Base-by-base conservation (phyloP, 2,113 vertebrate species). In the Loxodonta africana region DNA sequence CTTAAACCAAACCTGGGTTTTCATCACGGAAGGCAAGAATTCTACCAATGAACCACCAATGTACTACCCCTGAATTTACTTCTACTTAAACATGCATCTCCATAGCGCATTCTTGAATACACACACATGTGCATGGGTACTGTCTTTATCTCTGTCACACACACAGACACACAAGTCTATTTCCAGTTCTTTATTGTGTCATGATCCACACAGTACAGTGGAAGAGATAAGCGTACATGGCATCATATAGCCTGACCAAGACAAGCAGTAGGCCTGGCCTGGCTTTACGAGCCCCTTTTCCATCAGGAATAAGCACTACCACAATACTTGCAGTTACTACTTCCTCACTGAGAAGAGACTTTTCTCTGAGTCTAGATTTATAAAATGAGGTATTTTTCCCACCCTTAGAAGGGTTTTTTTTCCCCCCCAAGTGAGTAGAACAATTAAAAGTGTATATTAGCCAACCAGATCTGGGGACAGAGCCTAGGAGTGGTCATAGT, bases 221-320 rank as follows among this genome's bases (percentile, higher is more conserved):
- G 15, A 1, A 1, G 9, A 65, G 5, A 21, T 3, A n/a, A 0
- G 8, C 8, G 5, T 1, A 25, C 0, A 5, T 20, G 48, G 17
- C 60, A 33, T 48, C 8, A 9, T 18, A 23, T 28, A 80, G 21
- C 26, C 53, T 88, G 46, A 41, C 26, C 44, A 57, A 2, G 46
- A 17, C 11, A 30, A 62, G 20, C 48, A 53, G 44, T 57, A 6
- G 8, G 6, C 48, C 46, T 53, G 5, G 23, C 14, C 12, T 80
- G 67, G 44, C 15, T 21, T 65, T 80, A 17, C 0, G 2, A 14
- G 2, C 41, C 30, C 53, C 71, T 83, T 82, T 71, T 18, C 23
- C 71, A 11, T 30, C 8, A 33, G 21, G 46, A 88, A 33, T n/a
- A 63, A 88, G 73, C 37, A 0, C 20, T 73, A 41, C 25, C 33